Evolutionary conservation across 2,888 invertebrate genomes (phyloP).

Genomic region (Nasonia oneida): DNA sequence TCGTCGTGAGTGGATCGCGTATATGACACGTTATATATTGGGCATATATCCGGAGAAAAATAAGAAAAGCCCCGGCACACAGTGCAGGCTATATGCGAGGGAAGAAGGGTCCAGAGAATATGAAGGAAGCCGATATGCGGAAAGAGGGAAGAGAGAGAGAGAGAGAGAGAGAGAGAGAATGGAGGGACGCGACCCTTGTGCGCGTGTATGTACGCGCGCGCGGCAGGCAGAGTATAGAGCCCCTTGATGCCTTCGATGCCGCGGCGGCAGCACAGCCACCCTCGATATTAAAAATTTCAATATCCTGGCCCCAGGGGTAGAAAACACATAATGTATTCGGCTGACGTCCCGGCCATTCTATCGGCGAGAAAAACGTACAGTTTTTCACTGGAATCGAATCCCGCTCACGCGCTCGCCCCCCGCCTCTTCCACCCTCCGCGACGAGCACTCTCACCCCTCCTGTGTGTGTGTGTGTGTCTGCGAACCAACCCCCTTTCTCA

Average conservation of each 20-base stretch:
- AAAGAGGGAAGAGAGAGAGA: background rate
- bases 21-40: conserved; percentile 56
- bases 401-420: conserved; percentile 67
- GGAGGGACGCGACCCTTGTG: conserved; percentile 72
- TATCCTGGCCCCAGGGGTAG: conserved; percentile 79
- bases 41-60: conserved; percentile 60
- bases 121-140: conserved; percentile 18
- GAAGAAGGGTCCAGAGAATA: conserved; percentile 49
- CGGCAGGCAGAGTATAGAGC: conserved; percentile 55
- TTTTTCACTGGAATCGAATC: conserved; percentile 78
- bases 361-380: conserved; percentile 79
- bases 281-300: conserved; percentile 80
- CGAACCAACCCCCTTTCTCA: conserved; percentile 54
- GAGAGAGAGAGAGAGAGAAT: conserved; percentile 45
- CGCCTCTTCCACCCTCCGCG: conserved; percentile 46
- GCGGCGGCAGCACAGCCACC: conserved; percentile 66
- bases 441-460: conserved; percentile 43
- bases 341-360: conserved; percentile 80
- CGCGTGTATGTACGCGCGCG: conserved; percentile 53
- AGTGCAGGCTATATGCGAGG: background rate
- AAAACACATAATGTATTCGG: conserved; percentile 80
- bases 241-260: conserved; percentile 61
- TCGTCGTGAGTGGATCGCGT: conserved; percentile 43
- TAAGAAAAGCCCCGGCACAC: conserved; percentile 44
- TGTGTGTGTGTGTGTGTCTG: no score